These are phyloP conservation scores for Hemithea aestivaria DNA, from an alignment of 2,888 invertebrate genomes.

Conservation along the genomic window DNA sequence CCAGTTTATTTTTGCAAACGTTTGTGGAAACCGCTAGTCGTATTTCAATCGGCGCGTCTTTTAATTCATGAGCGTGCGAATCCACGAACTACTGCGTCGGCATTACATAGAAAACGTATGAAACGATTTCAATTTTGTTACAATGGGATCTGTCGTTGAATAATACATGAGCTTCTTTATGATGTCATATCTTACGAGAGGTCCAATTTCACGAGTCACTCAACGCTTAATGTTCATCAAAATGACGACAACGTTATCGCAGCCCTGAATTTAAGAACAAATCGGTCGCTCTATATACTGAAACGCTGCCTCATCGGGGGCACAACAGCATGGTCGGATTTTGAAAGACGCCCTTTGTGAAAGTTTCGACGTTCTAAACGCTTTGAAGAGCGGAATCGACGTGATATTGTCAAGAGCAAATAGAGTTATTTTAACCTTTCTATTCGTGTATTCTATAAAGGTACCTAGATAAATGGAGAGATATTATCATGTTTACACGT, in stretches of 20 bases:
- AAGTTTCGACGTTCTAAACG: conserved; percentile 40
- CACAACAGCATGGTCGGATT: conserved; percentile 40
- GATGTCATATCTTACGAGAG: conserved; percentile 15
- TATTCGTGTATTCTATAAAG: too few species aligned
- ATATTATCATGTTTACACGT: too few species aligned
- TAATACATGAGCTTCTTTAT: conserved; percentile 14
- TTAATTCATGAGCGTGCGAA: conserved; percentile 8
- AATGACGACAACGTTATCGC: conserved; percentile 25
- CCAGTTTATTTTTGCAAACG: conserved; percentile 4
- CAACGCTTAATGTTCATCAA: conserved; percentile 21
- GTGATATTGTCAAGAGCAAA: conserved; percentile 35
- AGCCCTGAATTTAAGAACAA: conserved; percentile 27
- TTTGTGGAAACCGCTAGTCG: not conserved
- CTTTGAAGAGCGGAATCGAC: conserved; percentile 39
- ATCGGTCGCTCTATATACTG: conserved; percentile 30
- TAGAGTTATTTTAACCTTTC: conserved; percentile 23
- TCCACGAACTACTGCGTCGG: conserved; percentile 6
- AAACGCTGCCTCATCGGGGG: conserved; percentile 40
- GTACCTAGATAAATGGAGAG: too few species aligned
- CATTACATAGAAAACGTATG: conserved; percentile 10
- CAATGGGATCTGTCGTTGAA: conserved; percentile 10
- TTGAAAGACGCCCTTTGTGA: conserved; percentile 44
- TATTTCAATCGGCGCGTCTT: conserved; percentile 6
- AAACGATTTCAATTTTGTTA: conserved; percentile 12
- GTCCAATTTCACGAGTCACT: conserved; percentile 21